phyloP scores from a whole-genome alignment of 2,113 vertebrate species.

The Chaetodon trifascialis region DNA sequence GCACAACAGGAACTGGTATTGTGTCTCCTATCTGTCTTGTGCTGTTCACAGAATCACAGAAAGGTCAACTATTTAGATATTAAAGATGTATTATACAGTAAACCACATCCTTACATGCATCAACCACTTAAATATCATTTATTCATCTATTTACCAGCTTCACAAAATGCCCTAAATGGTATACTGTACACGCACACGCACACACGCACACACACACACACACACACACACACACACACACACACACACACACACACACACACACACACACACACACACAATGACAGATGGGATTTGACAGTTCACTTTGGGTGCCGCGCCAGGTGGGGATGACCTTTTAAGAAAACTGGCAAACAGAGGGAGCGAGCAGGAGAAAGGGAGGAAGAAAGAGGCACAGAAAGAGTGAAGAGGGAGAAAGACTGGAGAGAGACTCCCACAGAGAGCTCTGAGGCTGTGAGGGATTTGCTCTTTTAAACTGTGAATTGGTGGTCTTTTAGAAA shows the following conservation, averaged over 20 bases:
- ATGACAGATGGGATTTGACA: slow-evolving; percentile 68
- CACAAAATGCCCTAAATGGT: slow-evolving; percentile 14
- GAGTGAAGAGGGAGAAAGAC: slow-evolving; percentile 29
- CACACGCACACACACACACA: slow-evolving; percentile 34
- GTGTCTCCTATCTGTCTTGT: not conserved
- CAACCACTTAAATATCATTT: not conserved
- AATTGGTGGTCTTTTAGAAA: slow-evolving; percentile 62
- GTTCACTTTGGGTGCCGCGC: slow-evolving; percentile 64
- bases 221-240: slow-evolving; percentile 31
- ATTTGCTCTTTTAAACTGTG: slow-evolving; percentile 70
- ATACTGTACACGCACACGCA: slow-evolving; percentile 19
- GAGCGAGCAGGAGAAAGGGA: slow-evolving; percentile 18
- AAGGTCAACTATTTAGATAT: not conserved
- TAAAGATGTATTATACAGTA: not conserved
- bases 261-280: slow-evolving; percentile 3
- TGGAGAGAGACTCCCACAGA: slow-evolving; percentile 48
- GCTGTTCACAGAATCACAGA: not conserved
- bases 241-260: slow-evolving; percentile 25
- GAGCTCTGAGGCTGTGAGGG: slow-evolving; percentile 43
- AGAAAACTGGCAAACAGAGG: slow-evolving; percentile 65
- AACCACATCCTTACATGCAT: not conserved
- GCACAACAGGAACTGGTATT: too few species aligned
- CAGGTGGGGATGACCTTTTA: slow-evolving; percentile 82
- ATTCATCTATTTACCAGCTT: not conserved
- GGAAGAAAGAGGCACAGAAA: slow-evolving; percentile 23